Evolutionary conservation across 2,888 invertebrate species (phyloP).

Genomic region (Drosophila nr. fundita): DNA sequence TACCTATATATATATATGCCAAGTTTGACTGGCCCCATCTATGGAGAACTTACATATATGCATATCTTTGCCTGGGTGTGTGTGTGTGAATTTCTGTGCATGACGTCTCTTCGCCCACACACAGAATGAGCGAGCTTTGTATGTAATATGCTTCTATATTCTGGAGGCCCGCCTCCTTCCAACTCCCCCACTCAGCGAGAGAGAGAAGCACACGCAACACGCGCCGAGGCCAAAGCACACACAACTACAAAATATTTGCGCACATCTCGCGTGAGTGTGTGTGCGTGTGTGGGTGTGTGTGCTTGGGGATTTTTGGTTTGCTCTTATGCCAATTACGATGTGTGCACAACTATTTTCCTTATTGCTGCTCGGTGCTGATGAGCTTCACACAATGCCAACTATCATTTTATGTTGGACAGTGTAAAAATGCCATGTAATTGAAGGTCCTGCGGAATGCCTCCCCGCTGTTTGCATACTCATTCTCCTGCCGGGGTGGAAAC

Average conservation of each 20-base stretch:
- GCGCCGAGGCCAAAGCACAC: conserved; percentile 49
- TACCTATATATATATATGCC: not conserved
- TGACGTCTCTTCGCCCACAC: conserved; percentile 20
- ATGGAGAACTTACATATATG: not conserved
- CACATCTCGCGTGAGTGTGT: conserved; percentile 26
- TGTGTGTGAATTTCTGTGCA: conserved; percentile 1
- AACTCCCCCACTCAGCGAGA: not conserved
- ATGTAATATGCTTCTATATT: conserved; percentile 22
- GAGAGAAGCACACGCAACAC: conserved; percentile 39
- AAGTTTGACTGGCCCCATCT: not conserved
- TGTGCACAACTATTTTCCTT: conserved; percentile 11
- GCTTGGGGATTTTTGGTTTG: conserved; percentile 4
- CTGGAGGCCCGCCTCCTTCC: conserved; percentile 1
- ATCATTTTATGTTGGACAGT: conserved; percentile 25
- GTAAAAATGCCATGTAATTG: conserved; percentile 41
- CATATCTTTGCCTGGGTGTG: not conserved
- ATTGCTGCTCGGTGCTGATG: not conserved
- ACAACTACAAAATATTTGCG: conserved; percentile 59
- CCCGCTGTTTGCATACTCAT: not conserved
- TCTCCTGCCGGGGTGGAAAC: conserved; percentile 15
- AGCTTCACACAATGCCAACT: conserved; percentile 12
- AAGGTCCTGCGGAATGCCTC: conserved; percentile 43
- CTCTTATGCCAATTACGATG: conserved; percentile 29
- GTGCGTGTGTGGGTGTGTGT: not conserved
- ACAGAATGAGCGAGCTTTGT: conserved; percentile 6